Evolutionary conservation across 2,113 vertebrate species (phyloP), one percentile per base, ranked within the genome.

Genomic region (Ammodytes marinus): DNA sequence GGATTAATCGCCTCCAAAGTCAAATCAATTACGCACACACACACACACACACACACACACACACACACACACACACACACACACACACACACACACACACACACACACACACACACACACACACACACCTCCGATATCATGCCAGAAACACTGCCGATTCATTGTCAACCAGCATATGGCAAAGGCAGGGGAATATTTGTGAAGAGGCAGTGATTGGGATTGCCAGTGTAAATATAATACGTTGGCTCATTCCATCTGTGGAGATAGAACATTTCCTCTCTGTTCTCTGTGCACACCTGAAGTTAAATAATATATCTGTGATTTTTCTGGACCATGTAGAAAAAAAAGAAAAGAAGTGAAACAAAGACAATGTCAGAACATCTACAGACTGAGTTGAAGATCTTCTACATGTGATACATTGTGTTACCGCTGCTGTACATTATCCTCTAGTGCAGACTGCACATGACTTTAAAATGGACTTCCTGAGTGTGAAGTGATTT

Each of bases 1-100:
- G 89, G 85, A 88, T 83, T 87, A 70, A 58, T 52, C 71, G 74
- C 63, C 65, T 82, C 76, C 82, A 90, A 90, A 90, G 84, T 92
- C 92, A 92, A 93, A 93, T 93, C 89, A 91, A 90, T 93, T 92
- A 90, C 72, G 66, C 73, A 77, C 65, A 45, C 39, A 15, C 6
- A 40, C 66, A 59, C 43, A 37, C 40, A 4, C 63, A 27, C 27
- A 27, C 27, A 27, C 27, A 27, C 27, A 27, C 27, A 27, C 27
- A 27, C 27, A 27, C 27, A 27, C 27, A 27, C 27, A 27, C 27
- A 27, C 27, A 27, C 27, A 27, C 27, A 27, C 27, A 27, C 27
- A 27, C 27, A 90, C 72, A 67, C 73, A 77, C 65, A 45, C 39
- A 15, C 6, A 40, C 66, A 59, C 43, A 37, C 40, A 4, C 63